These are phyloP conservation scores for Paramuricea clavata DNA, from an alignment of 92 coral and sea anemone species.

Conservation along the genomic window DNA sequence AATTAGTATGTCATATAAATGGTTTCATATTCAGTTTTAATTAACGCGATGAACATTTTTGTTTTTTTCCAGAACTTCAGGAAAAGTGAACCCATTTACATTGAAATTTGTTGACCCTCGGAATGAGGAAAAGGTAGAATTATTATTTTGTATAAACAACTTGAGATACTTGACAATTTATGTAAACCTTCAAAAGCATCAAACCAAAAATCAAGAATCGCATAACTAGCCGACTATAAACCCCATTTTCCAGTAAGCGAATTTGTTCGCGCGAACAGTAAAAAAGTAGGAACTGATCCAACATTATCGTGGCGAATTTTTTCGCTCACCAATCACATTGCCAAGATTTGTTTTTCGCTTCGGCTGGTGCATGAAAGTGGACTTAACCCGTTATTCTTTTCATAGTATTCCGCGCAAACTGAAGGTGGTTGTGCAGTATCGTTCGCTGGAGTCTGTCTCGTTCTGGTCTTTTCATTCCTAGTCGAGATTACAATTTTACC, in stretches of 20 bases:
- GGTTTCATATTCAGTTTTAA: not conserved
- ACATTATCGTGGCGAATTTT: too few relatives aligned
- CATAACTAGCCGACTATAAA: not conserved
- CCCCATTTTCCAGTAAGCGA: not conserved
- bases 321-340: too few relatives aligned
- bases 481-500: slow-evolving; percentile 88
- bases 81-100: slow-evolving; percentile 91
- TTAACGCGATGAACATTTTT: not conserved
- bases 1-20: not conserved
- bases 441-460: slow-evolving; percentile 79
- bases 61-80: slow-evolving; percentile 64
- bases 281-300: too few relatives aligned
- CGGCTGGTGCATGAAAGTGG: too few relatives aligned
- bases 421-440: slow-evolving; percentile 90
- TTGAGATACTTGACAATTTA: too few relatives aligned
- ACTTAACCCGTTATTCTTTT: not conserved
- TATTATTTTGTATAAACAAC: not conserved
- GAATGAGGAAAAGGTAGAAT: slow-evolving; percentile 84
- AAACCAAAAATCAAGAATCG: not conserved
- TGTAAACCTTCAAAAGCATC: not conserved
- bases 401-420: slow-evolving; percentile 88
- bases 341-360: not conserved
- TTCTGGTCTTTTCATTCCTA: slow-evolving; percentile 85
- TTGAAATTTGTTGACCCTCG: slow-evolving; percentile 78
- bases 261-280: too few relatives aligned